phyloP scores from a whole-genome alignment of 2,113 vertebrate genomes.

The Gopherus evgoodei region DNA sequence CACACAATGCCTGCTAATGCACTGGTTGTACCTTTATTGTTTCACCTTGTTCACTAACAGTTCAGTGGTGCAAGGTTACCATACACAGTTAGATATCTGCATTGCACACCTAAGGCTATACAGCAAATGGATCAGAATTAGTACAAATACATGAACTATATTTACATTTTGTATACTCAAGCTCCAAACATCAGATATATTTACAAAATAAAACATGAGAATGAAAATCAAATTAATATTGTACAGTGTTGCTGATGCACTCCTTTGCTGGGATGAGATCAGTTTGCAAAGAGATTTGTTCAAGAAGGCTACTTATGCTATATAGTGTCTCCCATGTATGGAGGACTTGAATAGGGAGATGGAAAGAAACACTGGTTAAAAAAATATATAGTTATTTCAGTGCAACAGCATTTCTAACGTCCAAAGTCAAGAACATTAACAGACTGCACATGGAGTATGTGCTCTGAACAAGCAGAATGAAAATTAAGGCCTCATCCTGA shows the following conservation, averaged over 20 bases:
- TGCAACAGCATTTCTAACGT: slow-evolving; percentile 18
- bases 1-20: slow-evolving; percentile 75
- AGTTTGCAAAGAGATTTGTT: slow-evolving; percentile 78
- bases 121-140: slow-evolving; percentile 99
- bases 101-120: slow-evolving; percentile 98
- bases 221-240: slow-evolving; percentile 91
- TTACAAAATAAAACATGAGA: slow-evolving; percentile 99
- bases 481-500: slow-evolving; percentile 1
- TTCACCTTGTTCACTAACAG: slow-evolving; percentile 95
- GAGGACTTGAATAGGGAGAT: slow-evolving; percentile 35
- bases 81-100: slow-evolving; percentile 98
- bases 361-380: neutral
- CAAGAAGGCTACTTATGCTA: slow-evolving; percentile 81
- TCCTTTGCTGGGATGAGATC: slow-evolving; percentile 81
- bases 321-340: slow-evolving; percentile 51
- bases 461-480: slow-evolving; percentile 21
- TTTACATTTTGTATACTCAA: slow-evolving; percentile 99
- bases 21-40: slow-evolving; percentile 98
- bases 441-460: neutral
- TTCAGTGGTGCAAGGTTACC: slow-evolving; percentile 97
- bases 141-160: slow-evolving; percentile 99
- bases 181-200: slow-evolving; percentile 97
- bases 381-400: neutral
- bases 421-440: slow-evolving; percentile 5
- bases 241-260: slow-evolving; percentile 90